Conservation (phyloP, 2,888 invertebrate genomes). For the Limnephilus rhombicus region DNA sequence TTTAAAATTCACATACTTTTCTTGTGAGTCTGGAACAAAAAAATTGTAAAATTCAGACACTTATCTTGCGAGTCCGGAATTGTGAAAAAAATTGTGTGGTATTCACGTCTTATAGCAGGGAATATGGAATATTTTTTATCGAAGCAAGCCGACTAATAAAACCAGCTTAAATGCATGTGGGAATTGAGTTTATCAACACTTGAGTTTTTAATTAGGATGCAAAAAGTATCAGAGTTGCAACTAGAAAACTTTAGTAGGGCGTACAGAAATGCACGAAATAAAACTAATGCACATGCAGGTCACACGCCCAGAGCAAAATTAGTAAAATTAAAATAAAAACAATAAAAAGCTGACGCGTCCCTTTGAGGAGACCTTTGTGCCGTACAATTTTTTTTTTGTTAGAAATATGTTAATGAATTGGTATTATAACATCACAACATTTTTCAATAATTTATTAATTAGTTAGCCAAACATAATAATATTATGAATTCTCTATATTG, state of each 20-base stretch:
- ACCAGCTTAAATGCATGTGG: neutral
- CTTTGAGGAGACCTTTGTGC: too few species aligned
- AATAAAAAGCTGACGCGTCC: too few species aligned
- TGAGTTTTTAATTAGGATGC: neutral
- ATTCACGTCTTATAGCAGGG: neutral
- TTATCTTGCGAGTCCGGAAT: neutral
- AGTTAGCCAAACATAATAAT: too few species aligned
- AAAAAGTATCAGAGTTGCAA: neutral
- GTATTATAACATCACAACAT: too few species aligned
- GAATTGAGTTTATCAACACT: neutral
- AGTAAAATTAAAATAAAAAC: too few species aligned
- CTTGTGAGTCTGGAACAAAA: neutral
- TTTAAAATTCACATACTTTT: neutral
- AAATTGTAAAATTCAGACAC: neutral
- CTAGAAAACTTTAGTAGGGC: neutral
- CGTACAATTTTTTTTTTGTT: too few species aligned
- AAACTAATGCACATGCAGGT: neutral
- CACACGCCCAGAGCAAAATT: neutral
- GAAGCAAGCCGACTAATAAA: neutral
- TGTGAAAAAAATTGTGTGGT: neutral
- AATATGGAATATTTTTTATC: neutral
- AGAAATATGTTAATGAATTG: too few species aligned
- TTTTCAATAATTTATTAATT: too few species aligned
- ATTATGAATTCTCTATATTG: too few species aligned
- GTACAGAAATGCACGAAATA: neutral